Evolutionary conservation across 1,140 invertebrate species (phyloP).

Genomic region (Meloidogyne floridensis): DNA sequence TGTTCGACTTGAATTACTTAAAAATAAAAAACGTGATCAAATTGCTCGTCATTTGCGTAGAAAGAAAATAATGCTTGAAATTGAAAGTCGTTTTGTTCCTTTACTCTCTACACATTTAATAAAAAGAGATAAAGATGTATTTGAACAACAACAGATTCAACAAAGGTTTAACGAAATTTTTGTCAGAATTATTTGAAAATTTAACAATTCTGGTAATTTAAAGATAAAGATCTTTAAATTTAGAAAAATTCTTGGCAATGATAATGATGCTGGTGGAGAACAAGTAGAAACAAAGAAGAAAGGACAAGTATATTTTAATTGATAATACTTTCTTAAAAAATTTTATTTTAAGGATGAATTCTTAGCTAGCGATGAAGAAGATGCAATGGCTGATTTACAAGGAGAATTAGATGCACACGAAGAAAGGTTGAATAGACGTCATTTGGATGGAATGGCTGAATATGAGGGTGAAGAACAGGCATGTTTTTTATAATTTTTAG

Average conservation of each 20-base stretch:
- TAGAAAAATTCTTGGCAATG: slow-evolving; percentile 42
- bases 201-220: neutral
- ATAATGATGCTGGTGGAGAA: slow-evolving; percentile 27
- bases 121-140: slow-evolving; percentile 39
- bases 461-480: slow-evolving; percentile 70
- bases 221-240: slow-evolving; percentile 1
- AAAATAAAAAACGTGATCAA: slow-evolving; percentile 45
- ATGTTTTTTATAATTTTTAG: neutral
- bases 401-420: slow-evolving; percentile 63
- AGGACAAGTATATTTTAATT: neutral
- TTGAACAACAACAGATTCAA: slow-evolving; percentile 38
- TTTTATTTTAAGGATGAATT: slow-evolving; percentile 56
- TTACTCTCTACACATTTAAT: slow-evolving; percentile 14
- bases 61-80: slow-evolving; percentile 37
- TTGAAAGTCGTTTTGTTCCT: slow-evolving; percentile 40
- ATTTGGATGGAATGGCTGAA: slow-evolving; percentile 71
- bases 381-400: slow-evolving; percentile 61
- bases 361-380: slow-evolving; percentile 60
- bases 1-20: slow-evolving; percentile 51
- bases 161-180: slow-evolving; percentile 24
- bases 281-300: slow-evolving; percentile 23
- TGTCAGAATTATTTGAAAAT: neutral
- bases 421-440: slow-evolving; percentile 53
- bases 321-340: neutral
- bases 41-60: slow-evolving; percentile 51